phyloP scores from a whole-genome alignment of 2,113 vertebrate species.

The Siniperca knerii region DNA sequence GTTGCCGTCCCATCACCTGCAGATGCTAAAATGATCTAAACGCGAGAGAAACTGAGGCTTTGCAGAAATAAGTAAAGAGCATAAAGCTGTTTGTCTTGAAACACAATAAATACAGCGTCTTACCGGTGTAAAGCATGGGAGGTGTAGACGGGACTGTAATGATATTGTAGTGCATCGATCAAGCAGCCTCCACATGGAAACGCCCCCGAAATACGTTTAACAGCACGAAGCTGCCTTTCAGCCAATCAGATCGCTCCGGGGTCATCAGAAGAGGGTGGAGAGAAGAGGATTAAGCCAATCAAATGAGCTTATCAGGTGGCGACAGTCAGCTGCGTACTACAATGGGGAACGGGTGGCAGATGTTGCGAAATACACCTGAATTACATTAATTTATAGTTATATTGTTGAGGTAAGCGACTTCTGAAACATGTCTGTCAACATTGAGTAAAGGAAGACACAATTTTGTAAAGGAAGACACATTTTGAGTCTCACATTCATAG shows the following conservation, averaged over 20 bases:
- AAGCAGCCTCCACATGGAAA: not conserved
- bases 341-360: not conserved
- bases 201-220: slow-evolving; percentile 50
- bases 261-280: slow-evolving; percentile 81
- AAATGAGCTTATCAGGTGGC: slow-evolving; percentile 22
- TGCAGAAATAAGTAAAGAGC: not conserved
- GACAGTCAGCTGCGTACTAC: slow-evolving; percentile 7
- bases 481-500: slow-evolving; percentile 10
- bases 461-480: not conserved
- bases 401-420: not conserved
- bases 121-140: slow-evolving; percentile 44
- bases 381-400: too few relatives aligned
- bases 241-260: slow-evolving; percentile 71
- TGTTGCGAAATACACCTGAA: slow-evolving; percentile 53
- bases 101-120: slow-evolving; percentile 25
- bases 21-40: not conserved
- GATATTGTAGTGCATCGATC: not conserved
- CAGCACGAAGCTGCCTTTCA: not conserved
- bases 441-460: not conserved
- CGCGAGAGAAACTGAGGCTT: not conserved
- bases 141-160: not conserved
- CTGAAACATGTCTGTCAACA: not conserved
- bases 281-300: slow-evolving; percentile 63
- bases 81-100: not conserved
- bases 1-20: not conserved